Evolutionary conservation across 2,797 vertebrate genomes (phyloP), one percentile per base, ranked within the genome.

Genomic region (Argentina silus): DNA sequence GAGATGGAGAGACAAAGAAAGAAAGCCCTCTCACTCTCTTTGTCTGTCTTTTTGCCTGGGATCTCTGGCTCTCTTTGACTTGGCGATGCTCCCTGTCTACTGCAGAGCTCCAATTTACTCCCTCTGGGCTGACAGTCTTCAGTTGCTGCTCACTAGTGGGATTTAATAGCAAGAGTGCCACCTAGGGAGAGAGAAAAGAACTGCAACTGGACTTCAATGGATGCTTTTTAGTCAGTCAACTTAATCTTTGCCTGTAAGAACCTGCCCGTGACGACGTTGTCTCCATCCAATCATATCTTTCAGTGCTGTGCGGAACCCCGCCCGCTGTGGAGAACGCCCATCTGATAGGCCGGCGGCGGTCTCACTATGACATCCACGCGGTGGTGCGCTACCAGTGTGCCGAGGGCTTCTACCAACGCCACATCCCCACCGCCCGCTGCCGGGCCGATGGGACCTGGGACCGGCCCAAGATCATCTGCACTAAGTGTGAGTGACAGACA

Each of bases 341-440:
- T 45, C 77, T 93, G 7, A 87, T 98, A 9, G 97, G 98, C 3
- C 94, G 95, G 59, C 94, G 86, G 84, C 94, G 91, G 77, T 95
- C 95, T 3, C 96, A 95, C 79, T 98, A 98, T 74, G 96, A 95
- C 69, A 95, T 98, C 85, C 97, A 98, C 27, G 91, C 96, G 0
- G 94, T 95, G 6, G 94, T 97, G 10, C 96, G 97, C 56, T 99
- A 97, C 93, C 96, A 97, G 90, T 99, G 98, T 12, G 78, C 92
- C 0, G 93, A 95, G 10, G 97, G 97, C 15, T 98, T 97, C 88
- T 89, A 92, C 82, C 98, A 98, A 83, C 94, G 95, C 50, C 98
- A 97, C 68, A 86, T 96, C 56, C 97, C 97, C 70, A 95, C 95
- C 7, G 87, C 96, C 64, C 95, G 88, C 73, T 99, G 98, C 90